Percentiles rank a stretch among this genome's conserved stretches.
phyloP scores from a whole-genome alignment of 2,888 invertebrate genomes.

The Agrochola macilenta region DNA sequence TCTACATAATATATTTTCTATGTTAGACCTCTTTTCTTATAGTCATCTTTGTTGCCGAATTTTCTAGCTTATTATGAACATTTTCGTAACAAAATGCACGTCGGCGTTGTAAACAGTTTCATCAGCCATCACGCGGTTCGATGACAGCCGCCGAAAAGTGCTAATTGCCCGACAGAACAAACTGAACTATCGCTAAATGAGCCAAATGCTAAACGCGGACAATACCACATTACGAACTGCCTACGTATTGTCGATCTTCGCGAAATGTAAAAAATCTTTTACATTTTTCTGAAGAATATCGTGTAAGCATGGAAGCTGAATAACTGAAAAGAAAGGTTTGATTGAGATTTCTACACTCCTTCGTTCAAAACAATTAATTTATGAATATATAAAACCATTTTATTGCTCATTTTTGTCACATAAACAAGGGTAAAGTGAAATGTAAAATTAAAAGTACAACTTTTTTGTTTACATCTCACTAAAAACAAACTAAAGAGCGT shows the following conservation, averaged over 20 bases:
- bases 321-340: conserved; percentile 3
- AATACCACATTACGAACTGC: conserved; percentile 37
- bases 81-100: conserved; percentile 46
- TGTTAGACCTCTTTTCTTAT: not conserved
- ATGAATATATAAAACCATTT: conserved; percentile 66
- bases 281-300: not conserved
- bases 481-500: conserved; percentile 69
- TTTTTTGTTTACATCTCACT: conserved; percentile 66
- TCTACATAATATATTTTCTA: not conserved
- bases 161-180: conserved; percentile 79
- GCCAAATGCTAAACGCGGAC: conserved; percentile 69
- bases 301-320: conserved; percentile 7
- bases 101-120: conserved; percentile 64
- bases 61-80: conserved; percentile 6
- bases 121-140: conserved; percentile 72
- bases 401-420: conserved; percentile 70
- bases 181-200: conserved; percentile 71
- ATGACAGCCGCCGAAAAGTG: conserved; percentile 84
- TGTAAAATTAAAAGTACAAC: conserved; percentile 63
- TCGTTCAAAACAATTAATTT: conserved; percentile 56
- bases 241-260: conserved; percentile 34
- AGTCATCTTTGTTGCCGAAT: not conserved
- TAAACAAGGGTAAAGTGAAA: conserved; percentile 71
- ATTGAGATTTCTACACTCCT: conserved; percentile 40
- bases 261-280: not conserved